Conservation (phyloP, 2,888 invertebrate species). For the Oxytorus armatus region DNA sequence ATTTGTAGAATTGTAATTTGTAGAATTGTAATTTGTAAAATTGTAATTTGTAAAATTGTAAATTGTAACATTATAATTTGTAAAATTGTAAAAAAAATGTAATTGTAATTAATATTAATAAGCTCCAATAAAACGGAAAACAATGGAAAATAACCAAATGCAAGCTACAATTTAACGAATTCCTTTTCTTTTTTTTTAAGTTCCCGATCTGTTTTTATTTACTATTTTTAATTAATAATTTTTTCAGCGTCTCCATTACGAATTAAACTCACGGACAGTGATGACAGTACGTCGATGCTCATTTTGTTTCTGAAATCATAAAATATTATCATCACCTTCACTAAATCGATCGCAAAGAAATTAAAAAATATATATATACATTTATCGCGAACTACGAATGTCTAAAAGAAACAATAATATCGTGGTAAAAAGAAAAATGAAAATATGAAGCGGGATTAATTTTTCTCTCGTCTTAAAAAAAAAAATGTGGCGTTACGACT, state of each 20-base stretch:
- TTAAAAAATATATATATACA: neutral
- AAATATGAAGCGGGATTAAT: constrained; percentile 35
- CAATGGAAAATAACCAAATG: too few species aligned
- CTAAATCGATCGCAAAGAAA: neutral
- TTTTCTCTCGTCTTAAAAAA: constrained; percentile 30
- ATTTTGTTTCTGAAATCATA: constrained; percentile 40
- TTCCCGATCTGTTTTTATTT: neutral
- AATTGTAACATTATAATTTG: too few species aligned
- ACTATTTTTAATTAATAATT: too few species aligned
- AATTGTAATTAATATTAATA: too few species aligned
- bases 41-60: too few species aligned
- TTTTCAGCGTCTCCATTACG: neutral
- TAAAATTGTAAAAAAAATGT: too few species aligned
- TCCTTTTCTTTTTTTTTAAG: neutral
- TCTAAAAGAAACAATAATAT: neutral
- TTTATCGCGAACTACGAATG: neutral
- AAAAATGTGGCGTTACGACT: constrained; percentile 59
- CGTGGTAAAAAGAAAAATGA: constrained; percentile 20
- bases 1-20: too few species aligned
- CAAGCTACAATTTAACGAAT: too few species aligned
- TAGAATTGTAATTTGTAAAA: too few species aligned
- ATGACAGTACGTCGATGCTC: constrained; percentile 13
- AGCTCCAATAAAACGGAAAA: too few species aligned
- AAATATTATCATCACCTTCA: neutral
- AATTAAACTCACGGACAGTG: constrained; percentile 43